phyloP scores from a whole-genome alignment of 2,797 vertebrate genomes.

The Phrynocephalus guinanensis region DNA sequence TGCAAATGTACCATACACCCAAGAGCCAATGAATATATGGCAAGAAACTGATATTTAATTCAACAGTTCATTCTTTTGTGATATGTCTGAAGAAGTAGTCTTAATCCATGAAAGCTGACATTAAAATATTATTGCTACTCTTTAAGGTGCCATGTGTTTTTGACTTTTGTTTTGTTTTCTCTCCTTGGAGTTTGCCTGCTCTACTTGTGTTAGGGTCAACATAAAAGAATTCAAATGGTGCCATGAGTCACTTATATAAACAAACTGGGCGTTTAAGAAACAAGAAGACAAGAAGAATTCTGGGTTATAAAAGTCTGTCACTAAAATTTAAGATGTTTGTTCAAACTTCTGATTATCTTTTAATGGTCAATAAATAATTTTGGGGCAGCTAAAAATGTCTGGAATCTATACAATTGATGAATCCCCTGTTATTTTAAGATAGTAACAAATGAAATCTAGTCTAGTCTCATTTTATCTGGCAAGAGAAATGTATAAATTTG shows the following conservation, averaged over 20 bases:
- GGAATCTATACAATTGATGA: background rate
- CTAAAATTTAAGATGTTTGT: background rate
- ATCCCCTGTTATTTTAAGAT: background rate
- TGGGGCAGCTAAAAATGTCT: background rate
- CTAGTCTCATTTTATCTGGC: background rate
- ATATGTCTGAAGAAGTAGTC: too few relatives aligned
- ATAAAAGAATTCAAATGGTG: background rate
- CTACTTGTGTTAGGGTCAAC: background rate
- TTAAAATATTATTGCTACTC: too few relatives aligned
- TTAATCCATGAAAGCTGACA: too few relatives aligned
- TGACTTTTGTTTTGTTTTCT: too few relatives aligned
- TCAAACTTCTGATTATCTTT: background rate
- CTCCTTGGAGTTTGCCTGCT: too few relatives aligned
- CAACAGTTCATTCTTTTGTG: too few relatives aligned
- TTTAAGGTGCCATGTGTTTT: too few relatives aligned
- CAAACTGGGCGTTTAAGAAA: background rate
- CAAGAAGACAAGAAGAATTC: background rate
- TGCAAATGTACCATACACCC: too few relatives aligned
- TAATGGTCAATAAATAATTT: conserved; percentile 2
- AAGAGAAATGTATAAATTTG: background rate
- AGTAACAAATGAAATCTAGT: background rate
- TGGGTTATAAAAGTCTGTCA: background rate
- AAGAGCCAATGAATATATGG: too few relatives aligned
- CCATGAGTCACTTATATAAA: background rate
- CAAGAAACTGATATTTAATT: too few relatives aligned